These are phyloP conservation scores for Nicator chloris DNA, from an alignment of 2,113 vertebrate species.

Conservation along the genomic window DNA sequence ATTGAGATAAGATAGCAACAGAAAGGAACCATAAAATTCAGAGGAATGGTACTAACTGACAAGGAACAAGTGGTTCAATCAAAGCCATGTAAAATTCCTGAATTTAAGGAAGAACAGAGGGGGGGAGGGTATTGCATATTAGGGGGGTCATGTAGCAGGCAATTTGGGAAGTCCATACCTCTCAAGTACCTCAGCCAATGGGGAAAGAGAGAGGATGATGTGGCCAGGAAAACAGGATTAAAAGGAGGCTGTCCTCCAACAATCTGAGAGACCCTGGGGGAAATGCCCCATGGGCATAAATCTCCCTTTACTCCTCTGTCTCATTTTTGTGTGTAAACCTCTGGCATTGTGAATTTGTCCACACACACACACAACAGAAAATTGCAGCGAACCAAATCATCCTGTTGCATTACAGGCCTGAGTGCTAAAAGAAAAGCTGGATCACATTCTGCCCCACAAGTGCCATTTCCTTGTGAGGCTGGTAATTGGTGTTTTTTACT, in stretches of 20 bases:
- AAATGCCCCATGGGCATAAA: not conserved
- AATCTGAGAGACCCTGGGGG: not conserved
- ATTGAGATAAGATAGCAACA: not conserved
- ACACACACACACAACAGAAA: not conserved
- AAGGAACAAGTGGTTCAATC: not conserved
- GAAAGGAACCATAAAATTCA: not conserved
- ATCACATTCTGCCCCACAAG: not conserved
- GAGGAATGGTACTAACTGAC: not conserved
- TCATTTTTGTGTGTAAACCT: not conserved
- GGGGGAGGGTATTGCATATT: not conserved
- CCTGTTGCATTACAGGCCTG: not conserved
- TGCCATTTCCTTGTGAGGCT: not conserved
- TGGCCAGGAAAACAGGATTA: not conserved
- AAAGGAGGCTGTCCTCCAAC: not conserved
- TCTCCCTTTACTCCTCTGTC: not conserved
- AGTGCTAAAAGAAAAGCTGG: not conserved
- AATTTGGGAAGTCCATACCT: not conserved
- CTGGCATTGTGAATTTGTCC: not conserved
- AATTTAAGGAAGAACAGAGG: not conserved
- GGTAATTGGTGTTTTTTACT: not conserved
- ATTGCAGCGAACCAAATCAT: not conserved
- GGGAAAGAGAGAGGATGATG: not conserved
- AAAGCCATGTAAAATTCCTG: not conserved
- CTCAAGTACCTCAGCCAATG: not conserved
- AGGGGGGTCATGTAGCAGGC: not conserved